Base-by-base conservation (phyloP, 2,797 vertebrate species). In the Falco columbarius region DNA sequence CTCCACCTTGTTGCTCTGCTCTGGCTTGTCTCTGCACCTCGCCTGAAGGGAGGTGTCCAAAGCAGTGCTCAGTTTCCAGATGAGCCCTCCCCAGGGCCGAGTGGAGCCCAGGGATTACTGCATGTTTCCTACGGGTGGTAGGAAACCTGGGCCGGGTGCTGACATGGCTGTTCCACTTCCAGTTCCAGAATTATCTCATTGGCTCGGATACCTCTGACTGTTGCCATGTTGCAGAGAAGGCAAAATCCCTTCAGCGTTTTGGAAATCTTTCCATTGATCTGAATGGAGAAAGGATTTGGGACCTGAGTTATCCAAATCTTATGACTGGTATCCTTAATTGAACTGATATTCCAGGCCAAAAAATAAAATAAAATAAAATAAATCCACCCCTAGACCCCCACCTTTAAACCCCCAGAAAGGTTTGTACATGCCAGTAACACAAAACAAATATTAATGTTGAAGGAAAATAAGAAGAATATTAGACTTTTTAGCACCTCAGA, bases 21-120 rank as follows among this genome's bases (percentile, higher is more conserved):
- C 38, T 40, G 58, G 9, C 47, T 77, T 83, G 62, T 72, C 40
- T 77, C 40, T 88, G 46, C 22, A 70, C 12, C 34, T 89, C 73
- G 58, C 61, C 66, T 81, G 54, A 55, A 58, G 13, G 16, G 29
- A 74, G 12, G 2, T 38, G 32, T 38, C 38, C 70, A 86, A 32
- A 68, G 5, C 23, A 63, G 36, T 0, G 0, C n/a, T 56, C 0
- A 0, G 15, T 79, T 91, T 86, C 27, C 56, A 61, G 36, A 26
- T 9, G 47, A 77, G 34, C 6, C 23, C 14, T 70, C 71, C 22
- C 21, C 30, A 38, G 21, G 7, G 8, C 19, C 0, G 0, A 72
- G 26, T 34, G 92, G 34, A 93, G 30, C 17, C 20, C 62, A 58
- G 30, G 32, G 38, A 74, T 84, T 88, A 58, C 80, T 44, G 7